Evolutionary conservation across 92 coral and sea anemone species (phyloP).

Genomic region (Pocillopora meandrina): DNA sequence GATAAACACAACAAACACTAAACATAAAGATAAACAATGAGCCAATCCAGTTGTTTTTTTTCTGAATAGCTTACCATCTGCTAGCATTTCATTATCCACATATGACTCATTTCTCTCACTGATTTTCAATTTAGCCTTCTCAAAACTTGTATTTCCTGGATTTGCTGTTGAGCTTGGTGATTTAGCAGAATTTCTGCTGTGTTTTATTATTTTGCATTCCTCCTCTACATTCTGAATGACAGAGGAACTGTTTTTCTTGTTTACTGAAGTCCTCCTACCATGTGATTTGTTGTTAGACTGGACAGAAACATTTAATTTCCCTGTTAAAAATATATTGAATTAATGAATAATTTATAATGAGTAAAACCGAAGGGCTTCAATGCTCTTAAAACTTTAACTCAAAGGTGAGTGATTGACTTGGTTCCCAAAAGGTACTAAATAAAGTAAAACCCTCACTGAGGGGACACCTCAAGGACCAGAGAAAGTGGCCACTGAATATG

Average conservation of each 20-base stretch:
- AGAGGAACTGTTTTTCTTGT: not conserved
- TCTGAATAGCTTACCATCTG: slow-evolving; percentile 18
- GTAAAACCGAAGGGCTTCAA: too few relatives aligned
- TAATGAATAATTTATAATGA: not conserved
- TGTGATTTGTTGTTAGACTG: not conserved
- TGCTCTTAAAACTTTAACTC: too few relatives aligned
- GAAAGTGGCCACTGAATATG: too few relatives aligned
- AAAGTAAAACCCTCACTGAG: too few relatives aligned
- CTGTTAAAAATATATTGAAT: not conserved
- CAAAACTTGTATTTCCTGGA: not conserved
- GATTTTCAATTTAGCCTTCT: not conserved
- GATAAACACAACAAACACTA: too few relatives aligned
- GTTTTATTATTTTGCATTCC: not conserved
- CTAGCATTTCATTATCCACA: slow-evolving; percentile 16
- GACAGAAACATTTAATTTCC: slow-evolving; percentile 10
- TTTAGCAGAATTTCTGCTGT: not conserved
- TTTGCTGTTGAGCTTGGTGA: not conserved
- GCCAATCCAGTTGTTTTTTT: not conserved
- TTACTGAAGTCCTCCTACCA: not conserved
- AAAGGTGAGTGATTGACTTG: too few relatives aligned
- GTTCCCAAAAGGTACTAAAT: too few relatives aligned
- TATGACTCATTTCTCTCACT: not conserved
- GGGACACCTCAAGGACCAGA: too few relatives aligned
- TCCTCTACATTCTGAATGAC: not conserved
- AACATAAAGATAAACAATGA: not conserved